Evolutionary conservation across 2,113 vertebrate species (phyloP).

Genomic region (Benitochromis conjunctus): DNA sequence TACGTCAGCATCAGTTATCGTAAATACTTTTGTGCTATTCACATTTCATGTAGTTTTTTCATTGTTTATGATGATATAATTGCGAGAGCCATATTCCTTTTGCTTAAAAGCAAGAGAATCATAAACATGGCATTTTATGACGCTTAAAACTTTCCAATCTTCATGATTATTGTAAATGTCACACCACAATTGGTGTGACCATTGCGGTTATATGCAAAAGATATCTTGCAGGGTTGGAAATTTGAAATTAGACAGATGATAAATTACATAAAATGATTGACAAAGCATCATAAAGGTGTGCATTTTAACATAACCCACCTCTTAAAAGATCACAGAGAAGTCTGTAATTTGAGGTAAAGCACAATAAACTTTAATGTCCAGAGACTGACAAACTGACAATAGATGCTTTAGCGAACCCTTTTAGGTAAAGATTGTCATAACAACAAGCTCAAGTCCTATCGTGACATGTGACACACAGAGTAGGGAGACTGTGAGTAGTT

Average conservation of each 20-base stretch:
- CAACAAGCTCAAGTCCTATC: conserved; percentile 59
- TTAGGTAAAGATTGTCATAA: conserved; percentile 61
- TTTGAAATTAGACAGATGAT: neutral
- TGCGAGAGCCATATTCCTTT: neutral
- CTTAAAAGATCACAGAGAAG: neutral
- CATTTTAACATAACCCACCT: neutral
- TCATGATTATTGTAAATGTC: neutral
- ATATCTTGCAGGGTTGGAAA: neutral
- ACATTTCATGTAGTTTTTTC: neutral
- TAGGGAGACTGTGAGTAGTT: conserved; percentile 27
- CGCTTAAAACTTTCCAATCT: neutral
- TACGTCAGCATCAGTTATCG: neutral
- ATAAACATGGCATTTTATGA: neutral
- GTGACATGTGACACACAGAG: conserved; percentile 61
- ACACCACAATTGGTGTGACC: no score
- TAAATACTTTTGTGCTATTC: neutral
- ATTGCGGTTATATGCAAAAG: neutral
- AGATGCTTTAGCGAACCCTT: conserved; percentile 47
- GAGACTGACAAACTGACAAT: conserved; percentile 58
- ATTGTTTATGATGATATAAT: neutral
- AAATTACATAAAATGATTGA: neutral
- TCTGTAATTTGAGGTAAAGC: conserved; percentile 23
- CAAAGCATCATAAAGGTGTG: neutral
- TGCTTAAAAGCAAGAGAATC: neutral
- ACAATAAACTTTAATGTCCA: neutral